phyloP scores from a whole-genome alignment of 2,888 invertebrate species.

The Phania funesta region DNA sequence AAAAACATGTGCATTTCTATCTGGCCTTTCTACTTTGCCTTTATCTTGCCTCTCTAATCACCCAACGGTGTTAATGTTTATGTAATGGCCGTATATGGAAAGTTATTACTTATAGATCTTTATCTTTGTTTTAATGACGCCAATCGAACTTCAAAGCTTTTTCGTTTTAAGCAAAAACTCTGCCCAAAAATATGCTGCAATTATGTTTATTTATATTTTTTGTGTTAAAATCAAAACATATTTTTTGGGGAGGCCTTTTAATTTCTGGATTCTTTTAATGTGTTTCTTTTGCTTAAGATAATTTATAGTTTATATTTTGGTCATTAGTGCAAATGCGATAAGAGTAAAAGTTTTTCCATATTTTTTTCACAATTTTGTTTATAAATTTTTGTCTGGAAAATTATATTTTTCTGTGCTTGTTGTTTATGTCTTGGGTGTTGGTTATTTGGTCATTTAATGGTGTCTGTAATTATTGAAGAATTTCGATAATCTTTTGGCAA shows the following conservation, averaged over 20 bases:
- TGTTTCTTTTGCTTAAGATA: slow-evolving; percentile 58
- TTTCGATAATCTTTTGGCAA: slow-evolving; percentile 75
- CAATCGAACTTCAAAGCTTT: slow-evolving; percentile 70
- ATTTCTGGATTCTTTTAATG: slow-evolving; percentile 65
- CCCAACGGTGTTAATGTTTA: slow-evolving; percentile 64
- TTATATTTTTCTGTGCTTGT: neutral
- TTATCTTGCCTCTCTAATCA: slow-evolving; percentile 45
- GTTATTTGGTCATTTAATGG: slow-evolving; percentile 43
- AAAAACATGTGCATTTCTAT: slow-evolving; percentile 37
- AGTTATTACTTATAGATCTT: slow-evolving; percentile 65
- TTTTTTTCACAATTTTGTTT: slow-evolving; percentile 25
- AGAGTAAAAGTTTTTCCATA: slow-evolving; percentile 53
- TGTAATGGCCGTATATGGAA: slow-evolving; percentile 48
- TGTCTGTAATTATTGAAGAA: slow-evolving; percentile 65
- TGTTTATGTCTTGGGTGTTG: slow-evolving; percentile 49
- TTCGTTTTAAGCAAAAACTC: slow-evolving; percentile 39
- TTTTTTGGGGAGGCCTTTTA: slow-evolving; percentile 46
- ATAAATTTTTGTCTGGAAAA: slow-evolving; percentile 10
- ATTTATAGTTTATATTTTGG: slow-evolving; percentile 69
- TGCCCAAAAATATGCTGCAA: slow-evolving; percentile 63
- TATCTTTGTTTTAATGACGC: slow-evolving; percentile 68
- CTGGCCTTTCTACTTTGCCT: neutral
- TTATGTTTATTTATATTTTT: slow-evolving; percentile 56
- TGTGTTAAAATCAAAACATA: slow-evolving; percentile 63
- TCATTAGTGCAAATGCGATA: slow-evolving; percentile 66